Evolutionary conservation across 2,113 vertebrate species (phyloP).

Genomic region (Coptodon rendalli): DNA sequence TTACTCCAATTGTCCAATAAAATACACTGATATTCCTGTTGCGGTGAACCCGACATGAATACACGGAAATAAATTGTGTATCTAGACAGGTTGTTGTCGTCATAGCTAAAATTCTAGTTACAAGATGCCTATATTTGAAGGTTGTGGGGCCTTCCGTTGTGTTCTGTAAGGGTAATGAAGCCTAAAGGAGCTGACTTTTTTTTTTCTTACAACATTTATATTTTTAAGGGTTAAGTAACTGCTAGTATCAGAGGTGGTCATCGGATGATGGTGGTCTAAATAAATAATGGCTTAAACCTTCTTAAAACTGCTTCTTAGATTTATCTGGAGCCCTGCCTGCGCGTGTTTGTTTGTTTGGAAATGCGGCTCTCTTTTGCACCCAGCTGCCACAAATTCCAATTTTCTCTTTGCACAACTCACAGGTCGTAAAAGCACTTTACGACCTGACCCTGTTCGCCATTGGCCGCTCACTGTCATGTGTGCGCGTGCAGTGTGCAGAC

Average conservation of each 20-base stretch:
- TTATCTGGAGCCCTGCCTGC: not conserved
- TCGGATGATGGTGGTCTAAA: not conserved
- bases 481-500: slow-evolving; percentile 10
- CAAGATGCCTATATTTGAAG: not conserved
- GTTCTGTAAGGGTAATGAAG: not conserved
- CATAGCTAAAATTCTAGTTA: not conserved
- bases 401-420: not conserved
- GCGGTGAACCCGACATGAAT: not conserved
- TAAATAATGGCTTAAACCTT: not conserved
- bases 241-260: not conserved
- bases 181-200: fast-evolving
- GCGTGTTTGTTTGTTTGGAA: not conserved
- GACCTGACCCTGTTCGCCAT: slow-evolving; percentile 21
- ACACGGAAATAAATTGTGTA: not conserved
- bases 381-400: slow-evolving; percentile 14
- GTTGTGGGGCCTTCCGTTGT: not conserved
- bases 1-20: not conserved
- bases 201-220: not conserved
- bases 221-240: not conserved
- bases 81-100: not conserved
- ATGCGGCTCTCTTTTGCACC: slow-evolving; percentile 9
- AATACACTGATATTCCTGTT: not conserved
- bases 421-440: slow-evolving; percentile 39
- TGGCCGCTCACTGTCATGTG: slow-evolving; percentile 53
- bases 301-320: not conserved